These are phyloP conservation scores for Eupeodes latifasciatus DNA, from an alignment of 2,888 invertebrate species.

Conservation along the genomic window DNA sequence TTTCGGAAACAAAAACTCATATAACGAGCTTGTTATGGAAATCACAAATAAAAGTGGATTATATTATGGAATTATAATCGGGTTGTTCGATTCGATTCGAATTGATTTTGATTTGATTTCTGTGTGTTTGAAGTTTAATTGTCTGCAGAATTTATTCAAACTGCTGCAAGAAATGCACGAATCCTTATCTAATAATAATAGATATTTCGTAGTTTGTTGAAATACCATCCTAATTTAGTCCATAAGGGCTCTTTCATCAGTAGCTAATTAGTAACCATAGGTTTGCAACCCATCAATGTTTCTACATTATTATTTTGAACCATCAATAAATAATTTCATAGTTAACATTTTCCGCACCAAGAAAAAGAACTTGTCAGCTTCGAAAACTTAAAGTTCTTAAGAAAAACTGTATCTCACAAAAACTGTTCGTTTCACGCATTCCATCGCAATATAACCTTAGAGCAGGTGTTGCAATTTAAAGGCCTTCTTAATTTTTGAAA, in stretches of 20 bases:
- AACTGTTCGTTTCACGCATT: background rate
- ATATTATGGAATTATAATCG: constrained; percentile 15
- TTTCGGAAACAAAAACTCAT: constrained; percentile 13
- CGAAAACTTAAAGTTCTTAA: background rate
- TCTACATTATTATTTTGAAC: too few species aligned
- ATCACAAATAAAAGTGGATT: background rate
- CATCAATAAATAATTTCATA: too few species aligned
- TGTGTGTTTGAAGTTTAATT: background rate
- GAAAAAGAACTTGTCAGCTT: background rate
- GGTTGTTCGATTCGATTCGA: background rate
- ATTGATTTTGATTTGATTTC: background rate
- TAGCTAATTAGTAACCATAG: too few species aligned
- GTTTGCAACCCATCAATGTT: too few species aligned
- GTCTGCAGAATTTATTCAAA: background rate
- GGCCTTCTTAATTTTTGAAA: background rate
- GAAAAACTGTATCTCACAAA: constrained; percentile 4
- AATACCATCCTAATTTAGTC: background rate
- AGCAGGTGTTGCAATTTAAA: constrained; percentile 11
- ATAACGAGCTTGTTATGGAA: constrained; percentile 36
- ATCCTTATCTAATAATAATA: background rate
- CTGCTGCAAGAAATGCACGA: background rate
- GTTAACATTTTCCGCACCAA: background rate
- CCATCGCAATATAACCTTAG: background rate
- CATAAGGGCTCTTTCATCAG: background rate
- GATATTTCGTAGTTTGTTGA: background rate